Base-by-base conservation (phyloP, 2,888 invertebrate genomes). In the Apocheima hispidaria region DNA sequence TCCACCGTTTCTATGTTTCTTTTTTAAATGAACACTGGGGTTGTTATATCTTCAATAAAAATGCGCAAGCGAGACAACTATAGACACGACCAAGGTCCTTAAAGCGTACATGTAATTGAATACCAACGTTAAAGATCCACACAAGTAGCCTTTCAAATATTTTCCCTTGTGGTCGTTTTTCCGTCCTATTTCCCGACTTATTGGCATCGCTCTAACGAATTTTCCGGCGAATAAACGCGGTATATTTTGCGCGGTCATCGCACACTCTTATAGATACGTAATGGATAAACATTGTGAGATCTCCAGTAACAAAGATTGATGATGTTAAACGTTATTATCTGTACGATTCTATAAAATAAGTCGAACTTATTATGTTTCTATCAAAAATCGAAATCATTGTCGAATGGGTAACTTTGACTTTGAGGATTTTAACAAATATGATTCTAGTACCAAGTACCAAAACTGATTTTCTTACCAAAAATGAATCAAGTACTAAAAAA, bases 231-330 rank as follows among this genome's bases (percentile, higher is more conserved):
- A 63, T 63, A 68, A 60, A 65, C 68, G 58, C 58, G 52, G 67
- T 35, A 58, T 55, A 63, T 76, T 78, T 62, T 69, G 81, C 83
- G 59, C 57, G 81, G 84, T 89, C 88, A 88, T 83, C 77, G 72
- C 69, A 72, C 64, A 69, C 75, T 69, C 77, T 2, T 9, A 18
- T n/a, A 21, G 12, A 49, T 26, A 80, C 78, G 81, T 83, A 83
- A 84, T 44, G 84, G 50, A 50, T 83, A 84, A 86, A 83, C 86
- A 85, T 63, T 61, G n/a, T 57, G 63, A 54, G 57, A 59, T 63
- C 48, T 63, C 80, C 74, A 77, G 84, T 89, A 90, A 90, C 90
- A 90, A 88, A 88, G 88, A 88, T 88, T 84, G 84, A 91, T 86
- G 85, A 85, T 23, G 38, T 38, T 23, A 38, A 36, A 23, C 36